Evolutionary conservation across 1,140 invertebrate genomes (phyloP), one percentile per base, ranked within the genome.

Genomic region (Bombus impatiens): DNA sequence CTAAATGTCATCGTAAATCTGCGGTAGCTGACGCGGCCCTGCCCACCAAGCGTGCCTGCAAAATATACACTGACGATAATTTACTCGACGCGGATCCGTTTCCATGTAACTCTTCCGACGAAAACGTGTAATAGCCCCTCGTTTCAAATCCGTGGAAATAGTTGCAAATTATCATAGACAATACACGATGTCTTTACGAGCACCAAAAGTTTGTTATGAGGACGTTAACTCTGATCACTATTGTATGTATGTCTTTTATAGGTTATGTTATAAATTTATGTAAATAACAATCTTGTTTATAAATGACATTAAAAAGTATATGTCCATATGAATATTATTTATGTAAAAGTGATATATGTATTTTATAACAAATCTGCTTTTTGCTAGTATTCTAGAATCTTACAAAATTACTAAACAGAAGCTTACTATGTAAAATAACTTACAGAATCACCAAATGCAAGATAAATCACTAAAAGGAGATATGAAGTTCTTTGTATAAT

Each of bases 51-150:
- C 78, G 78, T 81, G 67, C 42, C 75, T 67, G 71, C 82, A 77
- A 88, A 89, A 91, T 89, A 89, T 86, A 84, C 65, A 72, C 71
- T 68, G 82, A 81, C 84, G 78, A 82, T 86, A 89, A 91, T 91
- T 91, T 90, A 91, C 44, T 76, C 67, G 62, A 70, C 37, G 67
- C 59, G 72, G 59, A 40, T 79, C 62, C 67, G 53, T 75, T 76
- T 78, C 65, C 74, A 67, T 62, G 37, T 78, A 80, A 80, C 28
- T 57, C n/a, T 76, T 65, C n/a, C 71, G n/a, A 32, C 42, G 42
- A 32, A 47, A 47, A 42, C n/a, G 47, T 65, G 78, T 70, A 77
- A 82, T 86, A 12, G 68, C 40, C 8, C 5, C n/a, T n/a, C 74
- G 74, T 47, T 35, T 28, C 15, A 35, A 13, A 76, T 47, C 44